These are phyloP conservation scores for Eupithecia abbreviata DNA, from an alignment of 2,888 invertebrate species.

Conservation along the genomic window DNA sequence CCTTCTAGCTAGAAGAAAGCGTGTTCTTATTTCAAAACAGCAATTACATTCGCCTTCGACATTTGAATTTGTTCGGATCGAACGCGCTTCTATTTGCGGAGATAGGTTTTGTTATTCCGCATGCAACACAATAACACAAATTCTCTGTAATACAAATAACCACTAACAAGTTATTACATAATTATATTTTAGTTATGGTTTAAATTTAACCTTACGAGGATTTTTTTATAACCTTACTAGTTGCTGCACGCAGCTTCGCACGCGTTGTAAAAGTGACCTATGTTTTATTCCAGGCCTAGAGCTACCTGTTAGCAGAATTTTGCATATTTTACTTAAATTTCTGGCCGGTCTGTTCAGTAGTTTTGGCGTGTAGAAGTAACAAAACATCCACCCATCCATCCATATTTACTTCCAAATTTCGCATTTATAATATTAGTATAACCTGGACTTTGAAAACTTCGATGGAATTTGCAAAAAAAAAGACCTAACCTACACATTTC, in stretches of 20 bases:
- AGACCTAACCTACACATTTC: too few species aligned
- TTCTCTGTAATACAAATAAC: slow-evolving; percentile 46
- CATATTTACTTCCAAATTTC: too few species aligned
- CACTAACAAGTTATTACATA: background rate
- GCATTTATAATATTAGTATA: too few species aligned
- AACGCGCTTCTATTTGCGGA: slow-evolving; percentile 62
- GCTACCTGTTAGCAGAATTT: too few species aligned
- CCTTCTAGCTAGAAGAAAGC: background rate
- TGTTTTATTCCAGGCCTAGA: too few species aligned
- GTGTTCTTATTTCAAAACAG: slow-evolving; percentile 27
- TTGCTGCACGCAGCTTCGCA: too few species aligned
- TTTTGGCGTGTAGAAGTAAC: too few species aligned
- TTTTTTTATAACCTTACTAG: background rate
- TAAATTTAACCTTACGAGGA: background rate
- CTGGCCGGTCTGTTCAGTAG: too few species aligned
- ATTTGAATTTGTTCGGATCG: slow-evolving; percentile 51
- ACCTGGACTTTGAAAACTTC: background rate
- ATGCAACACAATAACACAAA: slow-evolving; percentile 54
- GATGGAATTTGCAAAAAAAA: background rate
- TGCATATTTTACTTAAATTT: too few species aligned
- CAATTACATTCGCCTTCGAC: slow-evolving; percentile 29
- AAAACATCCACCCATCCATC: too few species aligned
- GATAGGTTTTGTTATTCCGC: slow-evolving; percentile 65
- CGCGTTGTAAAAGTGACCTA: too few species aligned
- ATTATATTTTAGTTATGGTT: background rate